Conservation (phyloP, 2,113 vertebrate species). For the Sylvilagus bachmani region DNA sequence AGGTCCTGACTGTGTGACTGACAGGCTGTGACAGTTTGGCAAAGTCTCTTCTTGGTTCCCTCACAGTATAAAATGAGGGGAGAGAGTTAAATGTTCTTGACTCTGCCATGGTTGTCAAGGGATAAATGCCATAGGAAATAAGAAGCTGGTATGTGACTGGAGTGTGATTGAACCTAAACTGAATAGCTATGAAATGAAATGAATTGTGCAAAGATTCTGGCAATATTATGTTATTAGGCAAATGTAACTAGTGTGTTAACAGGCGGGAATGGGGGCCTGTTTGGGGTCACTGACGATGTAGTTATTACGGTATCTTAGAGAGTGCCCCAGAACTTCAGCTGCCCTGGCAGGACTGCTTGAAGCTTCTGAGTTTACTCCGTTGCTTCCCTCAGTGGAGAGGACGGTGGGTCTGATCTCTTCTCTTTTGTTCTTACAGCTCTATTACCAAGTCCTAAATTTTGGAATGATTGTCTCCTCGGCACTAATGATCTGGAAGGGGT, state of each 20-base stretch:
- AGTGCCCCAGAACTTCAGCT: not conserved
- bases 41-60: not conserved
- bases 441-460: slow-evolving; percentile 99
- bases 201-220: not conserved
- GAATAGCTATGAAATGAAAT: slow-evolving; percentile 25
- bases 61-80: not conserved
- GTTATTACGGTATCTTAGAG: not conserved
- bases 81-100: not conserved
- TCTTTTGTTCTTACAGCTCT: slow-evolving; percentile 90
- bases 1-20: not conserved
- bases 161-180: not conserved
- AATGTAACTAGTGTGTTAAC: not conserved
- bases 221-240: not conserved
- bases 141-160: not conserved
- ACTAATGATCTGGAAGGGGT: slow-evolving; percentile 99
- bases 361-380: not conserved
- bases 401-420: slow-evolving; percentile 51
- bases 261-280: not conserved
- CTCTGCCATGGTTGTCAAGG: not conserved
- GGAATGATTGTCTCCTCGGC: slow-evolving; percentile 99
- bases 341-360: not conserved
- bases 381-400: not conserved
- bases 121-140: not conserved
- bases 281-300: not conserved
- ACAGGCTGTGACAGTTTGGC: not conserved